Conservation (phyloP, 2,888 invertebrate genomes). For the Drosophila nr. fundita region DNA sequence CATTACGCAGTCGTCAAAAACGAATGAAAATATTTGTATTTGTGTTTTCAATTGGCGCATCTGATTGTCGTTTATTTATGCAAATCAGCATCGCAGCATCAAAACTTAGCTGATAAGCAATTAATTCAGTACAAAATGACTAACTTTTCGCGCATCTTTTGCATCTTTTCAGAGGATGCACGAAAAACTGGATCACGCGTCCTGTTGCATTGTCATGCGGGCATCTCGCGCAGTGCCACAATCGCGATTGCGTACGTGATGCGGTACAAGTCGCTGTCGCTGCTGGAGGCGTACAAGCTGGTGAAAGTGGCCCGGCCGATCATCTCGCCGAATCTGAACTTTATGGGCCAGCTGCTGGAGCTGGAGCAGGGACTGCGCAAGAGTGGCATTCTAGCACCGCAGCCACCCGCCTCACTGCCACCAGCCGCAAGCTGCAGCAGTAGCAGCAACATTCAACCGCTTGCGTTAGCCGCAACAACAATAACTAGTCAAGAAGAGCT, state of each 20-base stretch:
- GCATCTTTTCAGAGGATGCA: slow-evolving; percentile 84
- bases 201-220: slow-evolving; percentile 97
- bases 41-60: slow-evolving; percentile 23
- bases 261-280: slow-evolving; percentile 92
- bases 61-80: slow-evolving; percentile 57
- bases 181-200: slow-evolving; percentile 86
- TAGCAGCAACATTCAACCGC: slow-evolving; percentile 4
- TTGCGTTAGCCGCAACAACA: slow-evolving; percentile 25
- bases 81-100: slow-evolving; percentile 26
- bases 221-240: slow-evolving; percentile 97
- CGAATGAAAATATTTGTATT: neutral
- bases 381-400: slow-evolving; percentile 82
- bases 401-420: slow-evolving; percentile 54
- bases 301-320: slow-evolving; percentile 94
- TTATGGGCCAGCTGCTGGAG: slow-evolving; percentile 95
- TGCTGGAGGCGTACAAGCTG: slow-evolving; percentile 94
- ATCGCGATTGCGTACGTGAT: slow-evolving; percentile 97
- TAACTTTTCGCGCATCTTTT: slow-evolving; percentile 7
- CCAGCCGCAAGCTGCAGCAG: slow-evolving; percentile 23
- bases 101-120: slow-evolving; percentile 40
- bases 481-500: slow-evolving; percentile 54
- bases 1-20: neutral
- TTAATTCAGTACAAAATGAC: slow-evolving; percentile 12
- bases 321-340: slow-evolving; percentile 97
- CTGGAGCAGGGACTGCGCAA: slow-evolving; percentile 89